A percentile compares a stretch with the other conserved stretches of the same genome.
These are phyloP conservation scores for Achlya flavicornis DNA, from an alignment of 2,888 invertebrate species.

Conservation along the genomic window DNA sequence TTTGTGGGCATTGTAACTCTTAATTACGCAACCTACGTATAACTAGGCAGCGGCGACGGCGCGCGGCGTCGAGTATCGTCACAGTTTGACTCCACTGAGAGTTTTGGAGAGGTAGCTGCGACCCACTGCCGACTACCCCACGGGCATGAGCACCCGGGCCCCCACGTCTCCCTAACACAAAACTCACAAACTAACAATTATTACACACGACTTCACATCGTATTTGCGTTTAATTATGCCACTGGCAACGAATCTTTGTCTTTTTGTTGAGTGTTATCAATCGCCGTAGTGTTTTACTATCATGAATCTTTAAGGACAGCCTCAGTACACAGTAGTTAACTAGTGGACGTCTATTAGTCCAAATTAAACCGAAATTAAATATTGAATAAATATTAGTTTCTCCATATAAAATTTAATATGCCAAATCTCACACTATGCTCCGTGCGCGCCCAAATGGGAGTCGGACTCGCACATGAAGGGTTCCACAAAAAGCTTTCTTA, in stretches of 20 bases:
- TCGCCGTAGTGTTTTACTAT: neutral
- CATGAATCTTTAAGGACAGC: no score
- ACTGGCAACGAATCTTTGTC: conserved; percentile 15
- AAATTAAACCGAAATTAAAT: no score
- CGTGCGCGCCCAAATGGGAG: no score
- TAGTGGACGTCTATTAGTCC: no score
- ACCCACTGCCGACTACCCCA: conserved; percentile 13
- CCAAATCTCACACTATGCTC: no score
- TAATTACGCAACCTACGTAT: conserved; percentile 33
- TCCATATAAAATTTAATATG: no score
- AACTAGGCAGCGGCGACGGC: conserved; percentile 18
- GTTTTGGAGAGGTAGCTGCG: conserved; percentile 21
- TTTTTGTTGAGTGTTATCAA: neutral
- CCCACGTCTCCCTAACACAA: conserved; percentile 19
- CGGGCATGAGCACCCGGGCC: neutral
- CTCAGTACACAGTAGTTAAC: no score
- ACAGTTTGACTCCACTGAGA: conserved; percentile 35
- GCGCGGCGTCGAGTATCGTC: conserved; percentile 26
- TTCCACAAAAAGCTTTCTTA: no score
- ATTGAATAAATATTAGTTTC: no score
- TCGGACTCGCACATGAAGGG: no score
- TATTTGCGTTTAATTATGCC: conserved; percentile 32
- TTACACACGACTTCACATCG: conserved; percentile 24
- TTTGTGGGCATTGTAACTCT: conserved; percentile 30
- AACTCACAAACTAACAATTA: conserved; percentile 34